A percentile compares a stretch with the other conserved stretches of the same genome.
These are phyloP conservation scores for Pogonus chalceus DNA, from an alignment of 1,140 invertebrate genomes.

Conservation along the genomic window DNA sequence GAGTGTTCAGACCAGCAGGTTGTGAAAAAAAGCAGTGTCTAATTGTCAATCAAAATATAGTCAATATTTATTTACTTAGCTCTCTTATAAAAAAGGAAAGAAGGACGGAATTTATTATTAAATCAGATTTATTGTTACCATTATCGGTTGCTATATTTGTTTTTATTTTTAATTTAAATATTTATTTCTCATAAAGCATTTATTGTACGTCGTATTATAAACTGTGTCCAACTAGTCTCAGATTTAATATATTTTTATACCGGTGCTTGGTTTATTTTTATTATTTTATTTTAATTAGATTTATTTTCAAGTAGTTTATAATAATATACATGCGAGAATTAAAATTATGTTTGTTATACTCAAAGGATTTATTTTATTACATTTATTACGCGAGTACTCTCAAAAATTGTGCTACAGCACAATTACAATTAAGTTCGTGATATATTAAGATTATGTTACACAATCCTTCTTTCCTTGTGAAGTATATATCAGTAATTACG, in stretches of 20 bases:
- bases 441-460: neutral
- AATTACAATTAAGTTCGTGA: neutral
- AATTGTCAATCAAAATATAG: neutral
- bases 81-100: neutral
- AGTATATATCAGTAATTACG: neutral
- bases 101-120: no score
- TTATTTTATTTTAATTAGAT: neutral
- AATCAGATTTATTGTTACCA: no score
- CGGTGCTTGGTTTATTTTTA: neutral
- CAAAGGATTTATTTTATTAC: no score
- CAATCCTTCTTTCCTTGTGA: constrained; percentile 1
- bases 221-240: neutral
- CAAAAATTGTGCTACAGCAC: no score
- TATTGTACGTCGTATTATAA: neutral
- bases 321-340: no score
- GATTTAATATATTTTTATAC: neutral
- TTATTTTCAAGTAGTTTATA: no score
- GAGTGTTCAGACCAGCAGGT: constrained; percentile 2
- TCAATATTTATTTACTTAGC: neutral
- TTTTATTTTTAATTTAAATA: neutral
- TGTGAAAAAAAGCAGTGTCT: neutral
- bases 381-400: no score
- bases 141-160: neutral
- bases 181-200: neutral
- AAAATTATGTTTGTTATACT: no score